Conservation (phyloP, 1,140 invertebrate species). For the Heliothis subflexa region DNA sequence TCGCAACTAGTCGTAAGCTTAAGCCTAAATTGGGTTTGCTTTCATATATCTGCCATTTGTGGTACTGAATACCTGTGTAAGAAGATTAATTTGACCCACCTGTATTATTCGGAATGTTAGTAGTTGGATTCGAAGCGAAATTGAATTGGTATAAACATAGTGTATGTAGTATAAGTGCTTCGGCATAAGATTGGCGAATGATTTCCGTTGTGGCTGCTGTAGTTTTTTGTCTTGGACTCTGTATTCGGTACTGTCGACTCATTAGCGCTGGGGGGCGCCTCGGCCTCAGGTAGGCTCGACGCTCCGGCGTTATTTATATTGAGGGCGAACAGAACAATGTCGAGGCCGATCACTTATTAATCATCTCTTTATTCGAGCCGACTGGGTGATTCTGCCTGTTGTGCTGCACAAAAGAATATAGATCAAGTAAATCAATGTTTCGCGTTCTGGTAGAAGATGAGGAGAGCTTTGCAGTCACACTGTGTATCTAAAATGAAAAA, state of each 20-base stretch:
- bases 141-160: slow-evolving; percentile 21
- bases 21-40: slow-evolving; percentile 49
- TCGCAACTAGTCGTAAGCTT: slow-evolving; percentile 50
- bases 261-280: slow-evolving; percentile 77
- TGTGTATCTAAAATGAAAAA: too few relatives aligned
- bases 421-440: slow-evolving; percentile 18
- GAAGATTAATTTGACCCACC: slow-evolving; percentile 35
- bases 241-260: slow-evolving; percentile 65
- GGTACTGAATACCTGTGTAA: slow-evolving; percentile 13
- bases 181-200: slow-evolving; percentile 19
- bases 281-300: slow-evolving; percentile 60
- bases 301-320: slow-evolving; percentile 69
- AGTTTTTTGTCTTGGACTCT: slow-evolving; percentile 54
- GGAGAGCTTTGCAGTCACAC: background rate
- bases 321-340: slow-evolving; percentile 72
- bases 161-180: slow-evolving; percentile 11
- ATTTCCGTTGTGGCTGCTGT: slow-evolving; percentile 30
- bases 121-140: background rate
- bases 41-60: slow-evolving; percentile 21
- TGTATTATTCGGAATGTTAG: slow-evolving; percentile 21
- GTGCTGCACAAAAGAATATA: slow-evolving; percentile 37
- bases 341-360: slow-evolving; percentile 71
- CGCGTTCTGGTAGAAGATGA: background rate
- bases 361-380: slow-evolving; percentile 71
- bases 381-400: slow-evolving; percentile 56